A percentile compares a stretch with the other conserved stretches of the same genome.
These are phyloP conservation scores for Cliona cf. orientalis DNA, from an alignment of 37 sponge, comb jelly and placozoan genomes.

Conservation along the genomic window DNA sequence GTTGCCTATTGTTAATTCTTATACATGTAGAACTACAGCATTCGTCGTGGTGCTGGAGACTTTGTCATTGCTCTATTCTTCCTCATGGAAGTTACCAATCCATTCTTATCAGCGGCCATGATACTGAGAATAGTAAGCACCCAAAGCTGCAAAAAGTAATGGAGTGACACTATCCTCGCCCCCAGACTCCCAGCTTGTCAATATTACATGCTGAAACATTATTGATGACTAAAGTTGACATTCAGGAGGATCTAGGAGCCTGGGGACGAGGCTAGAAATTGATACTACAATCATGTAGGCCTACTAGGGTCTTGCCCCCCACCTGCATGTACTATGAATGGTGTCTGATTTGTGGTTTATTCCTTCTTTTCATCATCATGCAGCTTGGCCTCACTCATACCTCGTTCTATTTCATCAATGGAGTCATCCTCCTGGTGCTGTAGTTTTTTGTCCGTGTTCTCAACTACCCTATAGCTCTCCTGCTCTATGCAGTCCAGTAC, in stretches of 20 bases:
- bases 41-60: constrained; percentile 28
- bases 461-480: constrained; percentile 18
- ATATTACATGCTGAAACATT: no score
- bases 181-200: no score
- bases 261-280: no score
- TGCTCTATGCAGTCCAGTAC: constrained; percentile 43
- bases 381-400: constrained; percentile 24
- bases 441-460: constrained; percentile 19
- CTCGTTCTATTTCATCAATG: constrained; percentile 23
- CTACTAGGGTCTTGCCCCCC: no score
- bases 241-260: no score
- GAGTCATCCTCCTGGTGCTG: constrained; percentile 7
- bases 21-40: constrained; percentile 5
- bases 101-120: constrained; percentile 20
- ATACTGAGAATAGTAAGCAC: constrained; percentile 36
- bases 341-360: no score
- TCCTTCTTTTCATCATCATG: no score
- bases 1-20: background rate
- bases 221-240: no score
- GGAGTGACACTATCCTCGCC: no score
- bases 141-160: no score
- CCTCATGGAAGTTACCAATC: constrained; percentile 22
- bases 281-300: no score
- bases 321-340: no score
- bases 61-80: constrained; percentile 27